phyloP scores from a whole-genome alignment of 2,797 vertebrate genomes.

The Myotis vivesi region DNA sequence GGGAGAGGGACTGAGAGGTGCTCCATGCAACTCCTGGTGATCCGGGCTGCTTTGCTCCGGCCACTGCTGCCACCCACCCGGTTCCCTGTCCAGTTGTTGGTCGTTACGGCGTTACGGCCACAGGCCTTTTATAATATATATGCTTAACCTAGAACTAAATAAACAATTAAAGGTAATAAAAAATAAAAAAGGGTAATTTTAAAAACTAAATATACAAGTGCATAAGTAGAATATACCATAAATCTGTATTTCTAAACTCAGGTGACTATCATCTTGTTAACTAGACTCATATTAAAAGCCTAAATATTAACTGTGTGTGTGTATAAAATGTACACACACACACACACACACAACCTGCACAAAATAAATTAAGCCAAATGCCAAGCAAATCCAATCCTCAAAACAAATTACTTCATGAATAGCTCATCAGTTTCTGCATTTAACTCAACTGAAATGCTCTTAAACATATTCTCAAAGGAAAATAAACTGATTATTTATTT shows the following conservation, averaged over 20 bases:
- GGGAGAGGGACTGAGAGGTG: too few species aligned
- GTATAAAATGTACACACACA: background rate
- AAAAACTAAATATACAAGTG: background rate
- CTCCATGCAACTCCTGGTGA: too few species aligned
- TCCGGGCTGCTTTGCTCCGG: too few species aligned
- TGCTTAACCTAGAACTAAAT: slow-evolving; percentile 8
- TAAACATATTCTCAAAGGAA: slow-evolving; percentile 41
- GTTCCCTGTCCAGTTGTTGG: too few species aligned
- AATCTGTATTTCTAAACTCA: slow-evolving; percentile 12
- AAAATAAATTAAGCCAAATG: slow-evolving; percentile 12
- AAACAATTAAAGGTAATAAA: slow-evolving; percentile 3
- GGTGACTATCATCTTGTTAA: background rate
- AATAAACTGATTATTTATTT: slow-evolving; percentile 15
- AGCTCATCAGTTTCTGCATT: slow-evolving; percentile 5
- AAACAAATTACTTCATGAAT: slow-evolving; percentile 31
- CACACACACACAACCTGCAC: background rate
- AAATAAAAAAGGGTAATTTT: background rate
- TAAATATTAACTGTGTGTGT: background rate
- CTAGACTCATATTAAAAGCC: background rate
- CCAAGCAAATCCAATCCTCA: slow-evolving; percentile 9
- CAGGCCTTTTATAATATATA: too few species aligned
- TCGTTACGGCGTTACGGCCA: too few species aligned
- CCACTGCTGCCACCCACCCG: too few species aligned
- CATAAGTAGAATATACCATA: background rate
- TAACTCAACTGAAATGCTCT: slow-evolving; percentile 32